Evolutionary conservation across 2,797 vertebrate species (phyloP), one percentile per base, ranked within the genome.

Genomic region (Sternarchorhynchus goeldii): DNA sequence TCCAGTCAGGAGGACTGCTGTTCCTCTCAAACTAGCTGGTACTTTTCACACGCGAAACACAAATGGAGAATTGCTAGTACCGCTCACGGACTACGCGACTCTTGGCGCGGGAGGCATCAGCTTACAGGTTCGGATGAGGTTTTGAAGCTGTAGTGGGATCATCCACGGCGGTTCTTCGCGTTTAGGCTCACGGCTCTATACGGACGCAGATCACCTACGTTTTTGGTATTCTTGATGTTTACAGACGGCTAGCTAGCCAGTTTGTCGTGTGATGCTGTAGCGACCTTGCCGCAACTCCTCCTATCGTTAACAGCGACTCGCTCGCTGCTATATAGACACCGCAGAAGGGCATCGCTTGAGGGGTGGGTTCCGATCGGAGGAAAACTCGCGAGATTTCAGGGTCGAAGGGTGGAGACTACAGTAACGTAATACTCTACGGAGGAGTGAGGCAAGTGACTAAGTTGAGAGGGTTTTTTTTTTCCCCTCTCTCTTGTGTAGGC

Each of bases 271-370:
- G 87, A 89, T 87, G 85, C 87, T 87, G 39, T 20, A 17, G 79
- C 84, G 82, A 84, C 83, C 83, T 85, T 86, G 83, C 85, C 50
- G 85, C 88, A 86, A 81, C 86, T 85, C 82, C 82, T 85, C 84
- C 85, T 85, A 62, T 76, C 53, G 69, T 69, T 53, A n/a, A n/a
- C 73, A 73, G 72, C 75, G 66, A 31, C 41, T 65, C 69, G 66
- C 78, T 63, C 71, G 56, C 81, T 72, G 79, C 85, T 88, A 78
- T 88, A 88, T 86, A 88, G 71, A 76, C 74, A 45, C 78, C 85
- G 86, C 87, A 87, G 84, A 55, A 77, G 78, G 81, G 81, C 83
- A 83, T 80, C 86, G 81, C 82, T 86, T 71, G 65, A 80, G 84
- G 85, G 87, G 65, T 76, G 76, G 72, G 73, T 81, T 77, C 82